Percentiles rank a stretch among this genome's conserved stretches.
These are phyloP conservation scores for Apotomis capreana DNA, from an alignment of 2,888 invertebrate species.

Conservation along the genomic window DNA sequence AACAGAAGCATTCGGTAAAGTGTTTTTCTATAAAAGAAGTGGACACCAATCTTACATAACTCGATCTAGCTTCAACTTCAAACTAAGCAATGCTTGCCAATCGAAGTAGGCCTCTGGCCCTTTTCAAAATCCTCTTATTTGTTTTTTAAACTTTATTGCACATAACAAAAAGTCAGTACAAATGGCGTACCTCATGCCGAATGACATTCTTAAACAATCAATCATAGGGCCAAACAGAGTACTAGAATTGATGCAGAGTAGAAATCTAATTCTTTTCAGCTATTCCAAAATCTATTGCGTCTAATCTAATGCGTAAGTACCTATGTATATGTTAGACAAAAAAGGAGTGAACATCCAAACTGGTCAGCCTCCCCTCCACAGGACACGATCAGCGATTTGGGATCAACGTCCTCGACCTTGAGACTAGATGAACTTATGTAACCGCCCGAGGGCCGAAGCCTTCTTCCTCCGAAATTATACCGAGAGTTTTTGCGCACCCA, in stretches of 20 bases:
- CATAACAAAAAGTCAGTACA: too few species aligned
- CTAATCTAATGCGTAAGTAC: constrained; percentile 19
- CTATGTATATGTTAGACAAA: constrained; percentile 57
- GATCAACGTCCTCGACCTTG: constrained; percentile 83
- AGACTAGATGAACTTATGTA: constrained; percentile 82
- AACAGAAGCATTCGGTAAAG: too few species aligned
- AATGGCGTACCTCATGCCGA: too few species aligned
- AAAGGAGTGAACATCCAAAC: constrained; percentile 74
- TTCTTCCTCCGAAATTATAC: constrained; percentile 73
- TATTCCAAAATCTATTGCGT: constrained; percentile 21
- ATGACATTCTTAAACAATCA: too few species aligned
- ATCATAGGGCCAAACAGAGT: too few species aligned
- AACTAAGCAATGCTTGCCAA: too few species aligned
- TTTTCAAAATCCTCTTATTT: too few species aligned
- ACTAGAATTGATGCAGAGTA: neutral
- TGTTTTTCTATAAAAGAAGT: too few species aligned
- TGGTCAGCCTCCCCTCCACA: constrained; percentile 70
- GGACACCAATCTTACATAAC: too few species aligned
- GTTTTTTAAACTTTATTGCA: too few species aligned
- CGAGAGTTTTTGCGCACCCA: constrained; percentile 75
- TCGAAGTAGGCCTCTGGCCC: too few species aligned
- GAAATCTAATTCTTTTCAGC: neutral
- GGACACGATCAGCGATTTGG: constrained; percentile 81
- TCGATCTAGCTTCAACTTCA: too few species aligned
- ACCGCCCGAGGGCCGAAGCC: constrained; percentile 74